Base-by-base conservation (phyloP, 2,113 vertebrate genomes). In the Opisthocomus hoazin region DNA sequence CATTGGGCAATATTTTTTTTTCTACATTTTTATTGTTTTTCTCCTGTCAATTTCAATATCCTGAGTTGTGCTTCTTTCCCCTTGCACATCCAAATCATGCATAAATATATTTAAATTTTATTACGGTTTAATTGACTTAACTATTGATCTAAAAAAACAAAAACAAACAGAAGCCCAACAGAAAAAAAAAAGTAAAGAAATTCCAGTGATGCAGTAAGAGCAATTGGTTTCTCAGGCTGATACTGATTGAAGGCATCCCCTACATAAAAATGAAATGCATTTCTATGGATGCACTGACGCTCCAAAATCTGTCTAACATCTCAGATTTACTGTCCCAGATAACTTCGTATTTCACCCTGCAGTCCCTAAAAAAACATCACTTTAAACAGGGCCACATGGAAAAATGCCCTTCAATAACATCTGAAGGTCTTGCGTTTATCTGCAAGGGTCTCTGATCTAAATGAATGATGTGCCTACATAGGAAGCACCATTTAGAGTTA, bases 291-390 rank as follows among this genome's bases (percentile, higher is more conserved):
- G 96, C 96, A 97, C 90, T 97, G 97, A 98, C 61, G 75, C 91
- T 98, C 96, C 94, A 97, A 98, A 98, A 99, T 99, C 98, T 99
- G 98, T 98, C 98, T 98, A 97, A 97, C 97, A 97, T 98, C 97
- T 97, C 97, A 98, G 97, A 98, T 99, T 99, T 98, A 98, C 97
- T 98, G 93, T 98, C 96, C 61, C 91, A 96, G 95, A 98, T 98
- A 98, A 98, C 97, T 98, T 98, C 98, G 98, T 99, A 98, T 99
- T 98, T 99, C 98, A 98, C 88, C 97, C 94, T 84, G 60, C 63
- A 96, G 87, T 98, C 98, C 97, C 97, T 95, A 97, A 98, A 98
- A 98, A 97, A 98, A 96, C 97, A 98, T 98, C 92, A 94, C 90
- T 98, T 98, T 97, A 98, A 98, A 98, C 95, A 60, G 92, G 97